Base-by-base conservation (phyloP, 2,888 invertebrate genomes). In the Lepidochrysops patricia region DNA sequence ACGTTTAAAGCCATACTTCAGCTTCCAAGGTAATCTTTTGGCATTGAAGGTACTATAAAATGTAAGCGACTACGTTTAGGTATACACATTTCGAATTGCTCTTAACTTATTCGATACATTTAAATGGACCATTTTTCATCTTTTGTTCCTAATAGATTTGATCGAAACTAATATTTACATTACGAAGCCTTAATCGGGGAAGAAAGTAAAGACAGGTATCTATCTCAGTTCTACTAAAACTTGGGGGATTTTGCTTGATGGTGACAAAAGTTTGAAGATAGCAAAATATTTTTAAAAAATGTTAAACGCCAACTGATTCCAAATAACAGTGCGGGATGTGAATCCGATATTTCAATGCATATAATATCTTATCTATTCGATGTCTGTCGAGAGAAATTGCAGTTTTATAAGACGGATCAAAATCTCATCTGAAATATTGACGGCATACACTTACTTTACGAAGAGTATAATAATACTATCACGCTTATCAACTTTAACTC, bases 41-140 rank as follows among this genome's bases (percentile, higher is more conserved):
- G 83, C 83, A 81, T 84, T 74, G 75, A 72, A 72, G 66, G 68
- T 70, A 70, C 70, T 70, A 76, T 75, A 78, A 72, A 76, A 72
- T 67, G 61, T 68, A 80, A 80, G 80, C 80, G 73, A 76, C 76
- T 77, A 76, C 67, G 68, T 67, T 68, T 65, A 74, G 75, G 76
- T 80, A 77, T 79, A 82, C 80, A 67, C 69, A 75, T 74, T 69
- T 71, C 68, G 75, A 71, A 68, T 70, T 69, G 69, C 69, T 73
- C 80, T 82, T 84, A 84, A 74, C 58, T 80, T 82, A 82, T 70
- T 77, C 77, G 76, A 80, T 84, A 79, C 75, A 80, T 70, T 79
- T 82, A 83, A 87, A 83, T 87, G 87, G 88, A 88, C 87, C 88
- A 79, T 85, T 80, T 79, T 76, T 74, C 72, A 70, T 70, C 71